Percentiles rank a stretch among this genome's conserved stretches.
phyloP scores from a whole-genome alignment of 1,140 invertebrate genomes.

The Drosophila hydei region DNA sequence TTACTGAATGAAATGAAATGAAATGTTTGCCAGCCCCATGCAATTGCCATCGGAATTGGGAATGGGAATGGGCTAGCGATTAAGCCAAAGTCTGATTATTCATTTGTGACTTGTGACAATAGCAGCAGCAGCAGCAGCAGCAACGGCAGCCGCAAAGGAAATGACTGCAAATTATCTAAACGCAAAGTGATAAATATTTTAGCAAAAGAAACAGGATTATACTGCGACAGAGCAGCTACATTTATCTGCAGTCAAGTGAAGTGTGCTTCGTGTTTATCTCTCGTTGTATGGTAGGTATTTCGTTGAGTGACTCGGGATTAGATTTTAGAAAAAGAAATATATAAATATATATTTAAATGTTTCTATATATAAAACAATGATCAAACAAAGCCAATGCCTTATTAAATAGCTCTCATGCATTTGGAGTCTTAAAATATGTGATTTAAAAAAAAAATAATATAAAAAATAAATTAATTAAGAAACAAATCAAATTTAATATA shows the following conservation, averaged over 20 bases:
- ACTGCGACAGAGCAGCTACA: neutral
- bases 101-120: slow-evolving; percentile 46
- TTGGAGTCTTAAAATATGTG: no score
- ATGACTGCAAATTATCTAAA: slow-evolving; percentile 49
- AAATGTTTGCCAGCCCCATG: slow-evolving; percentile 59
- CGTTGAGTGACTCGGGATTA: no score
- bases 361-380: no score
- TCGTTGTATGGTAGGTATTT: slow-evolving; percentile 54
- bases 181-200: slow-evolving; percentile 35
- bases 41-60: slow-evolving; percentile 31
- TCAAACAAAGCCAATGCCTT: no score
- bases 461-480: no score
- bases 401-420: no score
- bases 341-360: no score
- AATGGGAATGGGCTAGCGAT: slow-evolving; percentile 20
- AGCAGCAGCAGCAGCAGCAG: slow-evolving; percentile 10
- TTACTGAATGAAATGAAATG: slow-evolving; percentile 75
- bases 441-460: no score
- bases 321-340: neutral
- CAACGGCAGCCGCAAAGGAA: slow-evolving; percentile 41
- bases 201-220: slow-evolving; percentile 30
- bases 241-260: neutral
- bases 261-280: slow-evolving; percentile 14
- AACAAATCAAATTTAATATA: no score
- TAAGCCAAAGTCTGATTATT: slow-evolving; percentile 26